phyloP scores from a whole-genome alignment of 2,797 vertebrate genomes.

The Esox masquinongy region DNA sequence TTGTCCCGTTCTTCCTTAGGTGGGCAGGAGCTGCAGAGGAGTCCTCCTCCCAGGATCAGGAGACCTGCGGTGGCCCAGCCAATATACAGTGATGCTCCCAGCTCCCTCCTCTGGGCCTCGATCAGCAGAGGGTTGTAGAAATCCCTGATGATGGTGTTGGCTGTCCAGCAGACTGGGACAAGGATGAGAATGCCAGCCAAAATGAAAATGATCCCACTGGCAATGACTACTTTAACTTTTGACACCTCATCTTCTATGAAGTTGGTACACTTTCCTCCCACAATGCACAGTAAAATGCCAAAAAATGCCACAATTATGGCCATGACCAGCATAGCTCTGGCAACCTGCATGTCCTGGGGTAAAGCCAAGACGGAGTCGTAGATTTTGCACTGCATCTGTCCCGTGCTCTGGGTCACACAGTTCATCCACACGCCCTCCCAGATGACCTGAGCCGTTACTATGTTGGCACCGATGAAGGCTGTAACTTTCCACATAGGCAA shows the following conservation, averaged over 20 bases:
- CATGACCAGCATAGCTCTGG: conserved; percentile 83
- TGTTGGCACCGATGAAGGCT: conserved; percentile 92
- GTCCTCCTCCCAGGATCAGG: conserved; percentile 82
- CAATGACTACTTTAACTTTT: conserved; percentile 85
- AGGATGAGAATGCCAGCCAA: conserved; percentile 79
- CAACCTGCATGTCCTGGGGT: conserved; percentile 88
- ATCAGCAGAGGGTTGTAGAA: conserved; percentile 90
- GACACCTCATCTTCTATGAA: conserved; percentile 77
- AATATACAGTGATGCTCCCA: conserved; percentile 87
- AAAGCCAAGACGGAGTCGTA: conserved; percentile 89
- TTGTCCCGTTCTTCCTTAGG: conserved; percentile 52
- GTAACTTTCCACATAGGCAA: conserved; percentile 94
- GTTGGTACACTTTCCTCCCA: conserved; percentile 92
- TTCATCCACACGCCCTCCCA: conserved; percentile 98
- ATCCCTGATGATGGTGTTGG: conserved; percentile 85
- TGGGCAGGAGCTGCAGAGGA: conserved; percentile 83
- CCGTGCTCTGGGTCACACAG: conserved; percentile 93
- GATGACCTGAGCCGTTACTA: conserved; percentile 88
- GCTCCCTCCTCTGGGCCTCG: conserved; percentile 83
- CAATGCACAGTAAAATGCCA: conserved; percentile 76
- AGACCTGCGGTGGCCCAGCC: conserved; percentile 86
- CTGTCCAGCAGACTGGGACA: conserved; percentile 88
- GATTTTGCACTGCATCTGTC: conserved; percentile 96
- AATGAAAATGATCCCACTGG: conserved; percentile 80
- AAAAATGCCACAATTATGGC: conserved; percentile 75